phyloP scores from a whole-genome alignment of 2,113 vertebrate genomes.

The Steatornis caripensis region DNA sequence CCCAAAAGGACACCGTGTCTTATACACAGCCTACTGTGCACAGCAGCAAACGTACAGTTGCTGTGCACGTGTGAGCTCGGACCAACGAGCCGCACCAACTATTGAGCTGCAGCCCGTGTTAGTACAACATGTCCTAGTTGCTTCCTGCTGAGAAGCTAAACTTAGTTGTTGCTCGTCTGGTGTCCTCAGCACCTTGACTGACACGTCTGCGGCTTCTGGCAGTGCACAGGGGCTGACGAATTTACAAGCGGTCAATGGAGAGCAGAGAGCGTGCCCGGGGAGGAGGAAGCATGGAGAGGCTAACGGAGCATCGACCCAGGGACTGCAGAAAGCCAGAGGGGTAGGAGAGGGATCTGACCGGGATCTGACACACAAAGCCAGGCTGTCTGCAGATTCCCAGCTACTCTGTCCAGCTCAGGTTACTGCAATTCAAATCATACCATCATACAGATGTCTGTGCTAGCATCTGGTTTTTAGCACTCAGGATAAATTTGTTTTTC shows the following conservation, averaged over 20 bases:
- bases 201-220: constrained; percentile 12
- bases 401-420: not conserved
- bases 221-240: not conserved
- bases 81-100: not conserved
- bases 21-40: not conserved
- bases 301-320: not conserved
- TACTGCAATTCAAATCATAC: not conserved
- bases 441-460: accelerated
- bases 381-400: not conserved
- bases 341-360: not conserved
- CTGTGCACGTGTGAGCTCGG: not conserved
- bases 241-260: not conserved
- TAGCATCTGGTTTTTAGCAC: not conserved
- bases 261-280: not conserved
- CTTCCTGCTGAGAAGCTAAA: constrained; percentile 51
- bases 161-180: constrained; percentile 27
- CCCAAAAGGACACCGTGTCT: constrained; percentile 28
- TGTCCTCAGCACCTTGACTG: constrained; percentile 41
- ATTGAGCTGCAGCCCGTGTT: not conserved
- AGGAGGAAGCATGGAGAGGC: not conserved
- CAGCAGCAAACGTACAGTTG: not conserved
- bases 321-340: not conserved
- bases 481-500: not conserved
- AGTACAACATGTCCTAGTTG: constrained; percentile 35
- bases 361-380: not conserved